phyloP scores from a whole-genome alignment of 2,888 invertebrate species.

The Hypolimnas misippus region DNA sequence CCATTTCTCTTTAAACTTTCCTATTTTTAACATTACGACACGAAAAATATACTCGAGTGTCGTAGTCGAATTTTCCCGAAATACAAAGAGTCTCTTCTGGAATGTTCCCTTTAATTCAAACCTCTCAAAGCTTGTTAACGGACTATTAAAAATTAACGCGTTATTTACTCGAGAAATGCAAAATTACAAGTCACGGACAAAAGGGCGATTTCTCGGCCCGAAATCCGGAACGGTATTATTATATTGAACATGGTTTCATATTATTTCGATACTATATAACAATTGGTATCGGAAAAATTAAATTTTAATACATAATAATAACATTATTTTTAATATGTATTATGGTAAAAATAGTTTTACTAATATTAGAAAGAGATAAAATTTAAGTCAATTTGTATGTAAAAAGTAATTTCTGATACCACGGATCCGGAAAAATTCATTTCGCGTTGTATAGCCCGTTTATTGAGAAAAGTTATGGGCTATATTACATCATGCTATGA shows the following conservation, averaged over 20 bases:
- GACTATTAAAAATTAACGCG: constrained; percentile 38
- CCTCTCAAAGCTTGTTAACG: constrained; percentile 31
- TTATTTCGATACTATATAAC: not conserved
- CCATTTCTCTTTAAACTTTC: not conserved
- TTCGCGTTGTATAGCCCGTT: no score
- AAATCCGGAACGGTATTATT: constrained; percentile 22
- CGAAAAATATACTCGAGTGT: not conserved
- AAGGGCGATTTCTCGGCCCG: constrained; percentile 13
- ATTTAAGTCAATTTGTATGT: no score
- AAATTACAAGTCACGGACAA: constrained; percentile 20
- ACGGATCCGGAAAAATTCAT: no score
- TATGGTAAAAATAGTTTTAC: no score
- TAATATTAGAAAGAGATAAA: no score
- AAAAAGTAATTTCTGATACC: no score
- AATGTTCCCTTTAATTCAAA: constrained; percentile 23
- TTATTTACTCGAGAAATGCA: constrained; percentile 28
- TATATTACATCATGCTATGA: no score
- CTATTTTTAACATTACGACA: not conserved
- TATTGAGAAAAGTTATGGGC: no score
- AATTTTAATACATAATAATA: no score
- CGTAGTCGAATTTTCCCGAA: not conserved
- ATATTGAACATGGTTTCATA: constrained; percentile 12
- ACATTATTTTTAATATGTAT: no score
- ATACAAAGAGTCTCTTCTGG: constrained; percentile 1
- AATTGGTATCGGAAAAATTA: not conserved